Evolutionary conservation across 1,140 invertebrate species (phyloP).

Genomic region (Cydia strobilella): DNA sequence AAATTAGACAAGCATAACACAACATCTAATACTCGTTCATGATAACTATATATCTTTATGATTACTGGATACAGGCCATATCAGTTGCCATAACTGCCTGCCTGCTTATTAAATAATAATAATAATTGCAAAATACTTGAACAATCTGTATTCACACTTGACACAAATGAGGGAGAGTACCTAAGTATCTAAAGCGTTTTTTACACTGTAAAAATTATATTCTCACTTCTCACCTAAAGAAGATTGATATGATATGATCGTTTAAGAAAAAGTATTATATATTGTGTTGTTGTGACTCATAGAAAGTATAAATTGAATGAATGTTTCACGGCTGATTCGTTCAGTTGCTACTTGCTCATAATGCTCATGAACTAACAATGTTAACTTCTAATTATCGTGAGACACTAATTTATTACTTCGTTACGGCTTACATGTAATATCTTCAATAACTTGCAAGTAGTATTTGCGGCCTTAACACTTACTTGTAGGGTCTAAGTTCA

Average conservation of each 20-base stretch:
- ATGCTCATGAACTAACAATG: conserved; percentile 12
- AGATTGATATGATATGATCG: background rate
- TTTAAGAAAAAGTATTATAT: background rate
- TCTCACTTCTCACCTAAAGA: background rate
- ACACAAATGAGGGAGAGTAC: no score
- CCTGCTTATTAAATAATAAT: no score
- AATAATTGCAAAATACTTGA: no score
- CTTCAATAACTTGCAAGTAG: background rate
- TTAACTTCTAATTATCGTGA: conserved; percentile 16
- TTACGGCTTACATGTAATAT: background rate
- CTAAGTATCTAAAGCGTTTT: no score
- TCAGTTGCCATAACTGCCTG: no score
- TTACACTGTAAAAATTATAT: no score
- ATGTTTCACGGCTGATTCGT: background rate
- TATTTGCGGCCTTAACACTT: background rate
- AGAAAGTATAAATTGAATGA: background rate
- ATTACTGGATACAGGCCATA: no score
- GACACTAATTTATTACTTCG: conserved; percentile 20
- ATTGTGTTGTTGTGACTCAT: background rate
- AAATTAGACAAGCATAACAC: no score
- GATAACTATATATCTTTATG: no score
- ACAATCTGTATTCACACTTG: no score
- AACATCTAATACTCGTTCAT: no score
- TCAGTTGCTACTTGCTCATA: background rate
- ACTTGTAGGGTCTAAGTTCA: background rate